Percentiles rank a stretch among this genome's conserved stretches.
Conservation (phyloP, 2,797 vertebrate species). For the Nyctibius grandis region DNA sequence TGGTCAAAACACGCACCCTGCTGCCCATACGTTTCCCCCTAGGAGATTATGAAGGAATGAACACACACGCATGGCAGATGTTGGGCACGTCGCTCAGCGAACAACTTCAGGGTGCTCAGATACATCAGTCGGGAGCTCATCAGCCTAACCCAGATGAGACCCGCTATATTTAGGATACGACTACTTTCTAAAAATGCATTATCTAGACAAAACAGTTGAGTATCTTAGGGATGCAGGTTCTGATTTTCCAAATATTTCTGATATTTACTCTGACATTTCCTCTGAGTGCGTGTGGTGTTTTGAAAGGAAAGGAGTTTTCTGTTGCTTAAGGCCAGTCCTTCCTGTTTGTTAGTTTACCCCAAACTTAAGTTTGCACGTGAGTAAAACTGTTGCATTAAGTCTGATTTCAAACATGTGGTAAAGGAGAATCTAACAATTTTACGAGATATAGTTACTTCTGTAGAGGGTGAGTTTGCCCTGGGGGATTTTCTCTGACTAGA, state of each 20-base stretch:
- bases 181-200: slow-evolving; percentile 43
- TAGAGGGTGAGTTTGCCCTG: slow-evolving; percentile 51
- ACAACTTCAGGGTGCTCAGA: neutral
- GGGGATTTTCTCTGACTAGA: slow-evolving; percentile 55
- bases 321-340: slow-evolving; percentile 35
- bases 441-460: slow-evolving; percentile 52
- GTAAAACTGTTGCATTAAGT: neutral
- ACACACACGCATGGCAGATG: neutral
- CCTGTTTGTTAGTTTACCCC: slow-evolving; percentile 43
- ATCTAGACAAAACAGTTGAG: slow-evolving; percentile 38
- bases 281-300: neutral
- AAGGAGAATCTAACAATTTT: slow-evolving; percentile 45
- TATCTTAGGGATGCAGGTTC: slow-evolving; percentile 48
- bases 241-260: slow-evolving; percentile 40
- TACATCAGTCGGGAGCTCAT: fast-evolving
- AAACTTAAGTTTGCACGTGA: slow-evolving; percentile 1
- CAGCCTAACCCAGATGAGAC: neutral
- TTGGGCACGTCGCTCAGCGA: neutral
- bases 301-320: slow-evolving; percentile 58
- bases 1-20: fast-evolving
- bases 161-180: neutral
- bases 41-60: neutral
- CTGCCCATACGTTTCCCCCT: neutral
- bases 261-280: slow-evolving; percentile 56
- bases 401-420: slow-evolving; percentile 42